A percentile compares a stretch with the other conserved stretches of the same genome.
Evolutionary conservation across 2,888 invertebrate genomes (phyloP).

Genomic region (Limnephilus rhombicus): DNA sequence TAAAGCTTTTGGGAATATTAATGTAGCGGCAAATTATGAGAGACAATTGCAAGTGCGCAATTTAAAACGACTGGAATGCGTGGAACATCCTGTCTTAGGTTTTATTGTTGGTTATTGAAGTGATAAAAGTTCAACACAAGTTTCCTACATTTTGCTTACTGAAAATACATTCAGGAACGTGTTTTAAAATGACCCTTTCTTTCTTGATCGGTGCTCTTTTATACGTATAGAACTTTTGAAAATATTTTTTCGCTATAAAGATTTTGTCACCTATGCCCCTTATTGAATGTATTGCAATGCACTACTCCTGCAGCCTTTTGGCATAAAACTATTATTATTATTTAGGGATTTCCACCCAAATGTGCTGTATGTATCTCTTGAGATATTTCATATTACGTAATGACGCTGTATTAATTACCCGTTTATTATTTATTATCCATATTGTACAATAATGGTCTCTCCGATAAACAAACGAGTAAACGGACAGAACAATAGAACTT

Average conservation of each 20-base stretch:
- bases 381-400: background rate
- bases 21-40: background rate
- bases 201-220: too few species aligned
- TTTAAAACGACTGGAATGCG: background rate
- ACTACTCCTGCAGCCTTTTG: too few species aligned
- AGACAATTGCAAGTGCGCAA: background rate
- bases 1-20: constrained; percentile 9
- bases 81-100: background rate
- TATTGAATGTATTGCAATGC: too few species aligned
- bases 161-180: background rate
- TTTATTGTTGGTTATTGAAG: background rate
- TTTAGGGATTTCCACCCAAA: too few species aligned
- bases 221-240: too few species aligned
- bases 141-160: background rate
- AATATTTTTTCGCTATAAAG: too few species aligned
- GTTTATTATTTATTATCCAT: too few species aligned
- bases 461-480: background rate
- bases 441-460: background rate
- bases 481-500: background rate
- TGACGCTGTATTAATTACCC: background rate
- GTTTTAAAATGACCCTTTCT: background rate
- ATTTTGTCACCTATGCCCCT: too few species aligned
- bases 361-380: background rate
- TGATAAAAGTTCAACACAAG: background rate
- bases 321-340: too few species aligned